Evolutionary conservation across 2,888 invertebrate species (phyloP).

Genomic region (Anthoptus insignis): DNA sequence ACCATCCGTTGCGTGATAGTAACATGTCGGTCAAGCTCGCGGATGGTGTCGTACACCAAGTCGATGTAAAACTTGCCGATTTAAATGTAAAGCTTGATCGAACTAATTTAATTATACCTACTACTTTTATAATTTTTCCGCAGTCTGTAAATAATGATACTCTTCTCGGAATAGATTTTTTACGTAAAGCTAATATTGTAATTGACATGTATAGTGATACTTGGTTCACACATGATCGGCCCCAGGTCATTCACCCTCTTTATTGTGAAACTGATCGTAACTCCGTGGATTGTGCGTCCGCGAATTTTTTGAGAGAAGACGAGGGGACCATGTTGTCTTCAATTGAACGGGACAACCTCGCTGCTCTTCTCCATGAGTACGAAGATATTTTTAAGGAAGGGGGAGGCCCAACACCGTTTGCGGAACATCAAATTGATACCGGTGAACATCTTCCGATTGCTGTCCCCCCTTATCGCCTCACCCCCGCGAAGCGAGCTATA

Average conservation of each 20-base stretch:
- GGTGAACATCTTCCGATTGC: constrained; percentile 41
- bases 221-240: not conserved
- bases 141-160: constrained; percentile 12
- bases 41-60: constrained; percentile 11
- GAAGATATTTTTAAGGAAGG: constrained; percentile 18
- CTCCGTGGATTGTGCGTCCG: too few species aligned
- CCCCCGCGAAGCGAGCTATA: constrained; percentile 34
- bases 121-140: constrained; percentile 19
- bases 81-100: not conserved
- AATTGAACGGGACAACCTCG: not conserved
- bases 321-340: too few species aligned
- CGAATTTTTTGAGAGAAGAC: too few species aligned
- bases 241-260: too few species aligned
- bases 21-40: constrained; percentile 11
- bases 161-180: constrained; percentile 15
- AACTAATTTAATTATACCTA: not conserved
- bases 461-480: constrained; percentile 31
- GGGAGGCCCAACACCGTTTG: constrained; percentile 41
- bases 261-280: too few species aligned
- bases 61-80: constrained; percentile 8
- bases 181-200: constrained; percentile 7
- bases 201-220: constrained; percentile 11
- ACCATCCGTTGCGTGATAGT: not conserved
- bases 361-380: not conserved
- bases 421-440: constrained; percentile 53